Base-by-base conservation (phyloP, 92 coral and sea anemone genomes). In the Paragorgia papillata region DNA sequence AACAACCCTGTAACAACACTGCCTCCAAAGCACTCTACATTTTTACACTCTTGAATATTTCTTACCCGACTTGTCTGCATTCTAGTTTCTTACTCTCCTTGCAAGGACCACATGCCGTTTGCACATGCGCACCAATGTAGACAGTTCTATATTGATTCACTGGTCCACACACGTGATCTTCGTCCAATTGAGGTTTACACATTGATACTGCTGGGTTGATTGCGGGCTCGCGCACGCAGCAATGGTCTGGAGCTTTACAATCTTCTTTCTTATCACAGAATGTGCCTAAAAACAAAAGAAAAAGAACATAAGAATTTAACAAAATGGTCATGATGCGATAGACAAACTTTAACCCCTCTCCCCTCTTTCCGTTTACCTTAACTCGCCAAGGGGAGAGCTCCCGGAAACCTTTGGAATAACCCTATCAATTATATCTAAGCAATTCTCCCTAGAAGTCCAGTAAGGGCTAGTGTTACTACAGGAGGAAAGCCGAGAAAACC, bases 41-140 rank as follows among this genome's bases (percentile, higher is more conserved):
- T n/a, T n/a, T n/a, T n/a, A n/a, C n/a, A n/a, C n/a, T n/a, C n/a
- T n/a, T n/a, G n/a, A n/a, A n/a, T n/a, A n/a, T 48, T 34, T 34
- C 99, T 75, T 87, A 95, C 99, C 99, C 99, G 57, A 95, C 97
- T 95, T 95, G 99, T 73, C 92, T 95, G 70, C 99, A 95, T 12
- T 88, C 82, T 34, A 95, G 89, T 51, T 71, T 53, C 78, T 53
- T 53, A 9, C 99, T 96, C 24, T 89, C 90, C 86, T 95, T 95
- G 71, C 99, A 95, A 24, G 99, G 99, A 5, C 99, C 99, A 25
- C 99, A 95, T 0, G 99, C 97, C 55, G 85, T 85, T 54, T 95
- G 99, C 57, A 95, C 97, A 82, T 95, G 99, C 58, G 99, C 99
- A 62, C 99, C 99, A 39, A 95, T 89, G 86, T 95, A 95, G 32